phyloP scores from a whole-genome alignment of 2,113 vertebrate genomes.

The Speoplatyrhinus poulsoni region DNA sequence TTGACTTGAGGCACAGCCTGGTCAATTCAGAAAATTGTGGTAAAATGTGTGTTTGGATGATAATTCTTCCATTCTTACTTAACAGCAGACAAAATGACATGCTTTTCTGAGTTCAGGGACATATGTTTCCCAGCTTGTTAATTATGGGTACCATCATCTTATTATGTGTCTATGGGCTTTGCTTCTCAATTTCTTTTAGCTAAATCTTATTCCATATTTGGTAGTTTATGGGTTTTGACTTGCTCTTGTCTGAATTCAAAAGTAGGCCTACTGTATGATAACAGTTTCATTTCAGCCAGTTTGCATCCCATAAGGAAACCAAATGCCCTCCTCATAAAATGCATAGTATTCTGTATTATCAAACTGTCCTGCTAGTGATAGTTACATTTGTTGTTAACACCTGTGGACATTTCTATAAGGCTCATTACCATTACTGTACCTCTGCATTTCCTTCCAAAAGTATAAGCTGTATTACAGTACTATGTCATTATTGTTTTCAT shows the following conservation, averaged over 20 bases:
- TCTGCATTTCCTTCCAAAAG: too few species aligned
- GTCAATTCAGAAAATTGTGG: constrained; percentile 70
- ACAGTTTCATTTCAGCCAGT: constrained; percentile 32
- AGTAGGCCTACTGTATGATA: constrained; percentile 30
- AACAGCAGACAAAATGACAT: constrained; percentile 39
- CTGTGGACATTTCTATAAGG: not conserved
- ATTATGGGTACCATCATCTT: constrained; percentile 69
- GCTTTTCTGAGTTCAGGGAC: constrained; percentile 48
- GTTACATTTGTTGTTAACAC: not conserved
- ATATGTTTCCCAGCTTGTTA: constrained; percentile 64
- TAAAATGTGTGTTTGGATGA: constrained; percentile 77
- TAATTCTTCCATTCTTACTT: constrained; percentile 77
- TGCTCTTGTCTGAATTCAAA: constrained; percentile 59
- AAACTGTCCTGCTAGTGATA: constrained; percentile 12
- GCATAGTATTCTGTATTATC: constrained; percentile 13
- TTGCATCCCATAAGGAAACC: constrained; percentile 44
- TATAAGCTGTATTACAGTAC: not conserved
- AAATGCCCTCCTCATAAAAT: constrained; percentile 30
- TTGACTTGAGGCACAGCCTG: constrained; percentile 70
- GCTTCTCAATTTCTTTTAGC: constrained; percentile 67
- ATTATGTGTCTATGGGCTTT: constrained; percentile 65
- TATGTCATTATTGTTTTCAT: not conserved
- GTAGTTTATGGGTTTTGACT: constrained; percentile 58
- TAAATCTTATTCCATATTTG: constrained; percentile 59
- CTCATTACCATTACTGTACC: too few species aligned